Base-by-base conservation (phyloP, 2,888 invertebrate genomes). In the Acanthacorydalis orientalis region DNA sequence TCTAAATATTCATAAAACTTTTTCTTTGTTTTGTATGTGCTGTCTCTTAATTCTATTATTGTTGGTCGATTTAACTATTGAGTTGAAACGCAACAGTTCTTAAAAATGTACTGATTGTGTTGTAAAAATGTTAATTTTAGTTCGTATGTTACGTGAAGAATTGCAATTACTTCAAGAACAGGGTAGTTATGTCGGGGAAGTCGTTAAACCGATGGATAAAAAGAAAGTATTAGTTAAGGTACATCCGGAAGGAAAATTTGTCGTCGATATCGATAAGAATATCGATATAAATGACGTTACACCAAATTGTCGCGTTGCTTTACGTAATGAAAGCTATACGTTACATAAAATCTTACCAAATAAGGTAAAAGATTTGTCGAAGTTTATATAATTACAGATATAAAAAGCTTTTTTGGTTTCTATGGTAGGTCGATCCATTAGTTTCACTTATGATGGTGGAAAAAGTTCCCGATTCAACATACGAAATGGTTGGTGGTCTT, bases 401-500 rank as follows among this genome's bases (percentile, higher is more conserved):
- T 31, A 15, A 43, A 37, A 31, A 43, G 48, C 47, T 51, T 40
- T 50, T 51, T 49, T 46, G 8, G 6, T 23, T 23, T 23, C 6
- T 23, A 6, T 23, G 6, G 6, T 54, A 76, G 75, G 95, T 98
- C 2, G 98, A 98, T 72, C 98, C 98, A 1, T 72, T 98, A 49
- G 98, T 98, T 1, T 96, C 96, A 1, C 78, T 99, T 51, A 98
- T 98, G 98, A 98, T 99, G 98, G 98, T 98, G 0, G 98, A 99
- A 65, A 98, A 98, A 67, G 98, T 98, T 2, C 98, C 98, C 0
- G 98, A 98, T 66, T 97, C 97, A 0, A 99, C 98, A 1, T 98
- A 98, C 62, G 98, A 98, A 72, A 98, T 98, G 97, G 96, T 99
- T 16, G 98, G 98, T 55, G 98, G 98, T 48, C 72, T 98, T 52